phyloP scores from a whole-genome alignment of 2,888 invertebrate genomes.

The Periphyllus acericola region DNA sequence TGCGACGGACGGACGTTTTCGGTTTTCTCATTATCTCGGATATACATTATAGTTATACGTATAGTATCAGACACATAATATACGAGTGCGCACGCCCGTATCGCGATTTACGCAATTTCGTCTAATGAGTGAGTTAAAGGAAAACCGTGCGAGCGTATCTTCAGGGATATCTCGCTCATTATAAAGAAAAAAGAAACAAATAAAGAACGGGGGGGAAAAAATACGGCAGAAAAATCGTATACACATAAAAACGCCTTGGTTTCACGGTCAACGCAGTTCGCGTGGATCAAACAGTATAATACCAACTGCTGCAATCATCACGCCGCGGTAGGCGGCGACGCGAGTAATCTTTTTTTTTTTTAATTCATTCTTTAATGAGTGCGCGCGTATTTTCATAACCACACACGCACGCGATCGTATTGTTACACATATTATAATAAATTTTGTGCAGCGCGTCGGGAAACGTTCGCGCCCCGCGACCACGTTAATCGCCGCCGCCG shows the following conservation, averaged over 20 bases:
- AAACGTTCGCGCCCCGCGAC: too few species aligned
- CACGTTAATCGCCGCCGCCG: too few species aligned
- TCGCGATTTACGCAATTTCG: conserved; percentile 34
- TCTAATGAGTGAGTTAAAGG: conserved; percentile 5
- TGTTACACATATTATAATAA: too few species aligned
- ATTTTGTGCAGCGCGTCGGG: too few species aligned
- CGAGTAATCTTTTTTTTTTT: background rate
- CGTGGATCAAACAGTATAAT: background rate
- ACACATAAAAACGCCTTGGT: conserved; percentile 21
- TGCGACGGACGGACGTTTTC: background rate
- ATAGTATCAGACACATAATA: background rate
- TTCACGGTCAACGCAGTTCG: conserved; percentile 45
- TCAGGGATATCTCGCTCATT: conserved; percentile 52
- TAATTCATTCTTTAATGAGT: conserved; percentile 28
- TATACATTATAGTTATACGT: background rate
- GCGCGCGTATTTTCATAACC: background rate
- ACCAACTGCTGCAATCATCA: too few species aligned
- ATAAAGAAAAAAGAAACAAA: background rate
- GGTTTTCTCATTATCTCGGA: background rate
- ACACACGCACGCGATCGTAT: background rate
- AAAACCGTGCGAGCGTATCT: conserved; percentile 46
- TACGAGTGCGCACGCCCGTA: background rate
- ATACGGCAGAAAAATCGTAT: background rate
- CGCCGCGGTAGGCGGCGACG: background rate
- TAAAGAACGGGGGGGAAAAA: background rate